Conservation (phyloP, 92 coral and sea anemone genomes). For the Siderastrea radians region DNA sequence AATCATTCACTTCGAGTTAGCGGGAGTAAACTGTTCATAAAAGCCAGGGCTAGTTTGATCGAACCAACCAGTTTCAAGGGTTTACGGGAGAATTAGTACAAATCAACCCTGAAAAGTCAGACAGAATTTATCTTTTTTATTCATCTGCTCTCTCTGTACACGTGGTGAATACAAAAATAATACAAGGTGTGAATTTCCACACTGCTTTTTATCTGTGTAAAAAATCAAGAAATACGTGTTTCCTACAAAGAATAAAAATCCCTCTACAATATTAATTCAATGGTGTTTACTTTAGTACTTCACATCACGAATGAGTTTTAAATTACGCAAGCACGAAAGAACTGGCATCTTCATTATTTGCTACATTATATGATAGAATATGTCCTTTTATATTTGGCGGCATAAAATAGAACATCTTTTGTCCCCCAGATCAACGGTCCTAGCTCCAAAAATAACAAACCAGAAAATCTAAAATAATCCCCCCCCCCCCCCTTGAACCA, state of each 20-base stretch:
- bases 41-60: too few species aligned
- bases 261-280: neutral
- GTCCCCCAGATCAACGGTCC: too few species aligned
- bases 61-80: neutral
- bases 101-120: neutral
- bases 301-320: neutral
- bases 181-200: constrained; percentile 13
- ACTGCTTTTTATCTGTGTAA: constrained; percentile 9
- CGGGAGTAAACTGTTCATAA: too few species aligned
- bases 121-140: constrained; percentile 16
- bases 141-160: constrained; percentile 26
- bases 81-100: too few species aligned
- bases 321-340: neutral
- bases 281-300: neutral
- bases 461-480: neutral
- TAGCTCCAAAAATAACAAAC: neutral
- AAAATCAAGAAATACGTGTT: constrained; percentile 14
- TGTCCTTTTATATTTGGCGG: neutral
- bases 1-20: too few species aligned
- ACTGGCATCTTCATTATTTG: neutral
- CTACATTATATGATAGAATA: neutral
- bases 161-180: constrained; percentile 46
- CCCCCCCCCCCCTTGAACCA: too few species aligned
- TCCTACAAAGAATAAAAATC: constrained; percentile 1
- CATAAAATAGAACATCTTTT: neutral